Evolutionary conservation across 2,797 vertebrate genomes (phyloP), one percentile per base, ranked within the genome.

Genomic region (Tragelaphus eurycerus): DNA sequence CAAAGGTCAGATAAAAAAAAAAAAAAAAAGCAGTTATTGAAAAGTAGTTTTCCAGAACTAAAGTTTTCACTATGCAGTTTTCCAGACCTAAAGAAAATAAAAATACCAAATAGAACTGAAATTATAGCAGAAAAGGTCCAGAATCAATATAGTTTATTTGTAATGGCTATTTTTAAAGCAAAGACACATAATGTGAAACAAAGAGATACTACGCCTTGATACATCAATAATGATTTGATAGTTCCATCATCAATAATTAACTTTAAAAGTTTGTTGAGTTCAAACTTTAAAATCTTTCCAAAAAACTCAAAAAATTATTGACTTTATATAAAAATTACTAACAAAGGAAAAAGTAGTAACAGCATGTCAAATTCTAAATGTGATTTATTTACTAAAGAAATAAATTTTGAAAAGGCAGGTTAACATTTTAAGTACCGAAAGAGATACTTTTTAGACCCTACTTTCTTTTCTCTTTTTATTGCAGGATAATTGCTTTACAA

Each of bases 41-140:
- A 59, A 95, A 81, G 31, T 15, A 55, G 81, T 83, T 83, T 83
- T 55, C 52, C n/a, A 76, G 31, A 94, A 4, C 8, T 62, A 89
- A 89, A 29, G 48, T 55, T 59, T 78, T 71, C 27, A 86, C 25
- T 57, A 31, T 16, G 34, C 7, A 34, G 19, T 54, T 82, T 55
- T 82, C n/a, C n/a, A 60, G 27, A 94, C 4, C 6, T 62, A 89
- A 91, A 86, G 17, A 95, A 86, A 81, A 90, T 31, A 4, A 90
- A 96, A 96, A 96, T 34, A 79, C 7, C 50, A 87, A 96, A 81
- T 3, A 96, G 31, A 19, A 94, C 93, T 60, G 31, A 67, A 94
- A 93, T 31, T 91, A 8, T 7, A 96, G 54, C 89, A 86, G 79
- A 23, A 85, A 83, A 90, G 16, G n/a, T 90, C 27, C 55, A 84